Evolutionary conservation across 2,888 invertebrate genomes (phyloP), one percentile per base, ranked within the genome.

Genomic region (Carpatolechia fugitivella): DNA sequence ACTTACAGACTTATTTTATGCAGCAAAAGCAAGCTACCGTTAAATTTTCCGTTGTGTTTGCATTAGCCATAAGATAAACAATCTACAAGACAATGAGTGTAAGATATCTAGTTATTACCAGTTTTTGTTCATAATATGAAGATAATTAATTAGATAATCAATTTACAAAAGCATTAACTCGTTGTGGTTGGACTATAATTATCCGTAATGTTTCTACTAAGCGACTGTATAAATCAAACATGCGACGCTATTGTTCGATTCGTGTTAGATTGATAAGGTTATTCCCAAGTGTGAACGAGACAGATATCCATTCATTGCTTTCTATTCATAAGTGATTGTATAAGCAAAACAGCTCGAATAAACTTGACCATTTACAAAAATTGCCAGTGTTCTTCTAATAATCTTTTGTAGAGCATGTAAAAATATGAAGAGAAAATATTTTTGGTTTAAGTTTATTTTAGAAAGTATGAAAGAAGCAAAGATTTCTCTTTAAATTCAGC

Each of bases 211-310:
- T 85, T 89, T 83, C 83, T 85, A 87, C 90, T 89, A 89, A 90
- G 88, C 89, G 90, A 86, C 81, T 87, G 82, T 85, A 88, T 89
- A 90, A 90, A 90, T 90, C 90, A 89, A 88, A 90, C 86, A 88
- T 84, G 87, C 84, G 86, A 84, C 78, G 82, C 89, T 90, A 86
- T 89, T 89, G 88, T 90, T 90, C 88, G 90, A 90, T 87, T 89
- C 87, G 82, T 78, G 87, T 84, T 85, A 86, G 87, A 90, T 90
- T 90, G 90, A 90, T 89, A 86, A 87, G 85, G 84, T 84, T 85
- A 84, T 84, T 80, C 85, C 80, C 80, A 76, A 85, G 90, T 86
- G 90, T 83, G 87, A 90, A 86, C 76, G 90, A 77, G 90, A 89
- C 76, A 82, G 88, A 83, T 82, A 85, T 80, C 69, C 77, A 80